A percentile compares a stretch with the other conserved stretches of the same genome.
These are phyloP conservation scores for Coptodon rendalli DNA, from an alignment of 2,113 vertebrate genomes.

Conservation along the genomic window DNA sequence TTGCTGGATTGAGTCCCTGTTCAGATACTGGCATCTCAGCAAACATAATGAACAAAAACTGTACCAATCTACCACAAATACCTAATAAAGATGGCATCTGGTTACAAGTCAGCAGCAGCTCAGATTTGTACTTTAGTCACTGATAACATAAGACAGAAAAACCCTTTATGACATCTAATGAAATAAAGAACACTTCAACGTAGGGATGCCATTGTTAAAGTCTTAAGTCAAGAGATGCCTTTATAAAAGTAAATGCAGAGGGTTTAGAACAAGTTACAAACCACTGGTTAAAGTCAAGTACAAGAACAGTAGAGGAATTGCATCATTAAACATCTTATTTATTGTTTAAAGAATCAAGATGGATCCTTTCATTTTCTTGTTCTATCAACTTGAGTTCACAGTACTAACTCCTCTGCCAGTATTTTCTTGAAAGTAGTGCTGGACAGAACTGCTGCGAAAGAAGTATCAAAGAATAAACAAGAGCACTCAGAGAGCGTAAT, in stretches of 20 bases:
- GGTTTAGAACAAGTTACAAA: background rate
- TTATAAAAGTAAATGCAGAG: background rate
- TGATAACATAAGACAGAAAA: background rate
- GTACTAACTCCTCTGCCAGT: background rate
- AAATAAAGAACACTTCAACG: background rate
- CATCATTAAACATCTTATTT: background rate
- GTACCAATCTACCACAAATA: background rate
- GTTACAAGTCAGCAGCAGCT: background rate
- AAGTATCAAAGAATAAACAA: background rate
- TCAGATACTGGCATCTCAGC: background rate
- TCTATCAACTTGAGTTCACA: background rate
- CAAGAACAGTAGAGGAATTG: background rate
- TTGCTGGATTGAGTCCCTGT: background rate
- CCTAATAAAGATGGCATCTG: background rate
- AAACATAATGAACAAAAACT: background rate
- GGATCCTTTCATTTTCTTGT: background rate
- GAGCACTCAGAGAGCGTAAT: background rate
- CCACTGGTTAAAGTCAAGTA: background rate
- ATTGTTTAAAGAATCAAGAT: background rate
- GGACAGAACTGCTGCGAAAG: background rate
- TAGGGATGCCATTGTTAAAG: background rate
- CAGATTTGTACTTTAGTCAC: background rate
- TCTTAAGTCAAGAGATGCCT: background rate
- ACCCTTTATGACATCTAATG: background rate
- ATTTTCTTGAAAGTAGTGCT: background rate